A percentile compares a stretch with the other conserved stretches of the same genome.
Evolutionary conservation across 2,113 vertebrate genomes (phyloP).

Genomic region (Rutilus rutilus): DNA sequence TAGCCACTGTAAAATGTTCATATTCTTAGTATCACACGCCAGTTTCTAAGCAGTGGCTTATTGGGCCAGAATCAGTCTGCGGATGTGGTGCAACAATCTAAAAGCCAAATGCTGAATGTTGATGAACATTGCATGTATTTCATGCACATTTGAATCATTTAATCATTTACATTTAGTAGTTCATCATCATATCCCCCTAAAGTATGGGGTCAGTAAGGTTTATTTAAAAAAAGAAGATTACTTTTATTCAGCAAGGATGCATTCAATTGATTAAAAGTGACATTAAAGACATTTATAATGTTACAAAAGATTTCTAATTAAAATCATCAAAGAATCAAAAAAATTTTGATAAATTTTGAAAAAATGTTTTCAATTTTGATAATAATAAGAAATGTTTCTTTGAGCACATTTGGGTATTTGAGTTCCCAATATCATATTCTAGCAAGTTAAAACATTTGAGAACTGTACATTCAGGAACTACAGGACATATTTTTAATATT

Average conservation of each 20-base stretch:
- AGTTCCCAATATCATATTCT: not conserved
- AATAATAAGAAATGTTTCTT: no score
- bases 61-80: not conserved
- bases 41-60: not conserved
- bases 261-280: not conserved
- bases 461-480: not conserved
- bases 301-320: not conserved
- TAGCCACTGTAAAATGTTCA: not conserved
- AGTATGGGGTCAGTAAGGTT: not conserved
- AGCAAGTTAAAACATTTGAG: not conserved
- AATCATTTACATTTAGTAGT: not conserved
- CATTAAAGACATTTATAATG: not conserved
- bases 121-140: not conserved
- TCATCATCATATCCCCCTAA: not conserved
- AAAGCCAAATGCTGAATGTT: not conserved
- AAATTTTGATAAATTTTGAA: no score
- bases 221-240: no score
- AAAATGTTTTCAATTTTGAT: not conserved
- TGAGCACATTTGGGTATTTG: not conserved
- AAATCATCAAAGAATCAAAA: not conserved
- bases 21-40: not conserved
- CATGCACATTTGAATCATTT: no score
- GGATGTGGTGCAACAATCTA: not conserved
- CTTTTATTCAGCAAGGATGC: not conserved
- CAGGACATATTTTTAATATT: not conserved